Conservation (phyloP, 2,113 vertebrate species). For the Asarcornis scutulata region DNA sequence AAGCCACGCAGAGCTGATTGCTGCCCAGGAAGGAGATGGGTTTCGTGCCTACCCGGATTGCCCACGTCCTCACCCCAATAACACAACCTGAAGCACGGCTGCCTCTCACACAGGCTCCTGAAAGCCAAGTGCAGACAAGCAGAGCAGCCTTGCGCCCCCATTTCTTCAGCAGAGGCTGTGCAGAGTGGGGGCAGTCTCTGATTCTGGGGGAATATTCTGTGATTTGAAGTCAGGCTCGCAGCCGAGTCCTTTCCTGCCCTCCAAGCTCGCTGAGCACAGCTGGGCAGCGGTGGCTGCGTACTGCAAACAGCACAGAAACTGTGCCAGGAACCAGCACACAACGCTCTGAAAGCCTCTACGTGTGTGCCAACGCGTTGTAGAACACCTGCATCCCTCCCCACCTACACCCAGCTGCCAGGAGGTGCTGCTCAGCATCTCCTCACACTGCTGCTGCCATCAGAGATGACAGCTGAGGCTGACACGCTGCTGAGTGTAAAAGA, state of each 20-base stretch:
- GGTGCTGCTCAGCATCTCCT: not conserved
- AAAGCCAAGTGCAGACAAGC: not conserved
- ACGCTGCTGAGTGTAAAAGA: not conserved
- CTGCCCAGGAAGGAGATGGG: not conserved
- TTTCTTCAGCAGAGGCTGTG: not conserved
- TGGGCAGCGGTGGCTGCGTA: not conserved
- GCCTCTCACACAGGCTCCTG: not conserved
- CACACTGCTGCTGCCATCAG: not conserved
- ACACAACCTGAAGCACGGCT: not conserved
- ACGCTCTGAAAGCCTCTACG: not conserved
- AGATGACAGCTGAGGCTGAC: not conserved
- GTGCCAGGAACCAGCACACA: not conserved
- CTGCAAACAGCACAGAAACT: not conserved
- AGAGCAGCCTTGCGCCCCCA: not conserved
- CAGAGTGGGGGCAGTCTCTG: not conserved
- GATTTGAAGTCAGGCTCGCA: not conserved
- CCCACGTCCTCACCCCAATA: not conserved
- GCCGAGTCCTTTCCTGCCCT: not conserved
- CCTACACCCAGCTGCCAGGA: constrained; percentile 8
- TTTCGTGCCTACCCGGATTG: not conserved
- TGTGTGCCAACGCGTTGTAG: not conserved
- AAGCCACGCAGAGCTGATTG: not conserved
- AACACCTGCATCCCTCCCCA: constrained; percentile 28
- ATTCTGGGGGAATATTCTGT: no score
- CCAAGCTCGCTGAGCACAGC: not conserved